Evolutionary conservation across 1,140 invertebrate species (phyloP), one percentile per base, ranked within the genome.

Genomic region (Nebria ingens): DNA sequence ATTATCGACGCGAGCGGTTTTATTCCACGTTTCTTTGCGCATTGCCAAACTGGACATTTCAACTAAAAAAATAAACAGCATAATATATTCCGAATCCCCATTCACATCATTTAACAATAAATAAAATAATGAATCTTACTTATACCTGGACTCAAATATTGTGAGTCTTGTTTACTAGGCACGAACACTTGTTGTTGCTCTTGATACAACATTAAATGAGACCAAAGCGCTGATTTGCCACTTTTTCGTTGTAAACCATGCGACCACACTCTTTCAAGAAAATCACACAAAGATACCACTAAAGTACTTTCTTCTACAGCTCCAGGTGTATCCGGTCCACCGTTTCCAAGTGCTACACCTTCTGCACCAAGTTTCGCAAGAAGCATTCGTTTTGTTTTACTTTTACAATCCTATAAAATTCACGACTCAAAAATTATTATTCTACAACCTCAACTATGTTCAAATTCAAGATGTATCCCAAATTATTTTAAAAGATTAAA

Each of bases 331-430:
- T 77, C 76, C 82, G 71, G 40, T 4, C 65, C 82, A 76, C 68
- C 86, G 70, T 75, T 89, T 76, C 65, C 92, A 79, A 80, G 57
- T 12, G 90, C 88, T 2, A 91, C 84, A 1, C 90, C 90, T 77
- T 99, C 97, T 11, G 90, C 91, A 1, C 93, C 93, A 87, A 99
- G 92, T 77, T 99, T 99, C 63, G 97, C 93, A 0, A 99, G 83
- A 22, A 98, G 72, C 92, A 99, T 98, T 65, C 94, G 76, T 74
- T 99, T 99, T 1, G 96, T 98, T 80, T 94, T 90, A 21, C 80
- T 82, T 73, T 92, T 93, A 58, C 88, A 90, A 69, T 93, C 90
- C 87, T 91, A n/a, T n/a, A 61, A 40, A 57, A 64, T 53, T 60
- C 61, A 61, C 49, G 20, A 58, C 21, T 22, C 56, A 58, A 58